Conservation (phyloP, 2,888 invertebrate species). For the Catocala fraxini region DNA sequence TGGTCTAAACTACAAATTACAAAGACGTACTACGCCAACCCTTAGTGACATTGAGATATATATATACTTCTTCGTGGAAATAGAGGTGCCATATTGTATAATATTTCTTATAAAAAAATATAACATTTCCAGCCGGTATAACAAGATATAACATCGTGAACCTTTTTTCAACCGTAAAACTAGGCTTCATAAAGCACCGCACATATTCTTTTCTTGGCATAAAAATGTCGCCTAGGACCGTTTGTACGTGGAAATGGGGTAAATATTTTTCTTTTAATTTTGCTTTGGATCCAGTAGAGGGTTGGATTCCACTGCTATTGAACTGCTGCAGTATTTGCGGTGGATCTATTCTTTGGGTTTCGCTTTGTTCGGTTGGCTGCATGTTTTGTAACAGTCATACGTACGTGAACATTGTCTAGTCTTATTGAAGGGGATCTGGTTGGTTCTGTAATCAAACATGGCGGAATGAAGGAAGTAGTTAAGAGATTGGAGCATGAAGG, state of each 20-base stretch:
- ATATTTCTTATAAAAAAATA: not conserved
- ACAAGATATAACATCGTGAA: not conserved
- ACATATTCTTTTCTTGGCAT: not conserved
- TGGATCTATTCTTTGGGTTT: conserved; percentile 25
- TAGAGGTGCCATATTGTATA: too few relatives aligned
- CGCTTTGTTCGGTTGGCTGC: conserved; percentile 31
- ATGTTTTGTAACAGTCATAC: conserved; percentile 8
- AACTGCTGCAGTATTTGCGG: conserved; percentile 33
- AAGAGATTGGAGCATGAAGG: not conserved
- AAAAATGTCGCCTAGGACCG: not conserved
- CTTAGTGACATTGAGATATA: too few relatives aligned
- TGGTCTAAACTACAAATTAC: too few relatives aligned
- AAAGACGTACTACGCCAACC: too few relatives aligned
- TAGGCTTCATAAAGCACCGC: conserved; percentile 7
- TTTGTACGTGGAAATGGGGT: conserved; percentile 8
- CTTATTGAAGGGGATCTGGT: conserved; percentile 37
- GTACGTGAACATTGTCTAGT: conserved; percentile 22
- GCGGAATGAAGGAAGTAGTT: not conserved
- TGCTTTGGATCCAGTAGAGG: conserved; percentile 13
- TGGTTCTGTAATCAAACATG: conserved; percentile 11
- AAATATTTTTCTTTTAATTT: conserved; percentile 23
- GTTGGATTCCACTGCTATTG: conserved; percentile 38
- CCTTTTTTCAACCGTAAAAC: conserved; percentile 6
- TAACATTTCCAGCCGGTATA: too few relatives aligned
- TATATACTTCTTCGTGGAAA: too few relatives aligned